These are phyloP conservation scores for Hippolais icterina DNA, from an alignment of 2,113 vertebrate species.

Conservation along the genomic window DNA sequence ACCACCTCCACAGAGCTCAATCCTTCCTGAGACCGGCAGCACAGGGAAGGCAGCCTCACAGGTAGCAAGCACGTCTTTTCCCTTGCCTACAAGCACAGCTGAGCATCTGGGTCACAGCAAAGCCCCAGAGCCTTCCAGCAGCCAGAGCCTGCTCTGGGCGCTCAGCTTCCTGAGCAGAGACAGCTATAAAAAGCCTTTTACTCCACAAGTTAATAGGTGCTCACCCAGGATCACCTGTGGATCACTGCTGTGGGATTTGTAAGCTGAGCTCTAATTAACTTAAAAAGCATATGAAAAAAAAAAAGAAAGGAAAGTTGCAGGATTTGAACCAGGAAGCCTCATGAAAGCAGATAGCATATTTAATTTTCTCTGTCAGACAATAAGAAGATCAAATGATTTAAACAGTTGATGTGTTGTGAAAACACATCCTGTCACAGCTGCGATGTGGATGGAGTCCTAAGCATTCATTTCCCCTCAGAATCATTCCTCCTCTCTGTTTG, in stretches of 20 bases:
- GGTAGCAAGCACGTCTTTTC: accelerated
- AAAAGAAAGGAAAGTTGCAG: not conserved
- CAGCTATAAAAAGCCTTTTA: not conserved
- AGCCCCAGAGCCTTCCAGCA: not conserved
- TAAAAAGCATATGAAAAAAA: not conserved
- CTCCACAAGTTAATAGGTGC: not conserved
- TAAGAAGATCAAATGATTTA: constrained; percentile 35
- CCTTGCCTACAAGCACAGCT: accelerated
- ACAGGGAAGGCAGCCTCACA: accelerated
- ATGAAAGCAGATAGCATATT: constrained; percentile 16
- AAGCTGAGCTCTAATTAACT: constrained; percentile 11
- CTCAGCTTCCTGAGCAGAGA: not conserved
- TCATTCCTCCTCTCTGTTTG: not conserved
- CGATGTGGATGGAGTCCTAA: not conserved
- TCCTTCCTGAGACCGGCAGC: accelerated
- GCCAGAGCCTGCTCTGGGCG: not conserved
- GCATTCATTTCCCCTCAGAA: not conserved
- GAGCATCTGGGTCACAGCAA: not conserved
- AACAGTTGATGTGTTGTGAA: constrained; percentile 29
- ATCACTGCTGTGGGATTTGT: not conserved
- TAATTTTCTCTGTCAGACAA: constrained; percentile 24
- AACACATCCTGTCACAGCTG: constrained; percentile 24
- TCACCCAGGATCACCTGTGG: not conserved
- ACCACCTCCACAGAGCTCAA: not conserved
- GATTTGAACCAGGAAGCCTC: not conserved